Percentiles rank a stretch among this genome's conserved stretches.
Conservation (phyloP, 2,797 vertebrate genomes). For the Discoglossus pictus region DNA sequence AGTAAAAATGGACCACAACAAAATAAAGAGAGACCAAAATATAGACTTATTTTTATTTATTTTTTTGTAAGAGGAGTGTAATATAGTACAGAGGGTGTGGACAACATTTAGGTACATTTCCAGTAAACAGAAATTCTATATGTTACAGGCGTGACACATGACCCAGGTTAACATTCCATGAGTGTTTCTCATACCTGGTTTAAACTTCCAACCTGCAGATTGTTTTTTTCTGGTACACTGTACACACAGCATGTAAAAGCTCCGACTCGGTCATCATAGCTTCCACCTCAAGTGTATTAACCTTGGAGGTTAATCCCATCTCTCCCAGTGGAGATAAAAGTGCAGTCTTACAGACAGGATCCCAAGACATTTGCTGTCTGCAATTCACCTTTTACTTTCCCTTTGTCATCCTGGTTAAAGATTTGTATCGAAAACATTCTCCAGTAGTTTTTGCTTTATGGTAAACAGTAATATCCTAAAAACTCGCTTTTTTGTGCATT, state of each 20-base stretch:
- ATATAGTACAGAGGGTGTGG: slow-evolving; percentile 34
- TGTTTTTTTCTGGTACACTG: not conserved
- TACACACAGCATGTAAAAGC: slow-evolving; percentile 2
- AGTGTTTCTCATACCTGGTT: slow-evolving; percentile 1
- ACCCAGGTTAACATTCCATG: slow-evolving; percentile 7
- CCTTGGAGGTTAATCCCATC: not conserved
- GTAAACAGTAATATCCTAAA: not conserved
- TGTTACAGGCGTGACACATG: not conserved
- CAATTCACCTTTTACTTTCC: slow-evolving; percentile 1
- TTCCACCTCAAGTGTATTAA: not conserved
- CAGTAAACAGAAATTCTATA: slow-evolving; percentile 25
- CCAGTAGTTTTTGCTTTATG: not conserved
- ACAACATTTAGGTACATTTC: slow-evolving; percentile 30
- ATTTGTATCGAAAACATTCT: not conserved
- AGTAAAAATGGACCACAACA: too few relatives aligned
- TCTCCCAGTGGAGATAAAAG: slow-evolving; percentile 16
- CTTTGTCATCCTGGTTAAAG: slow-evolving; percentile 31
- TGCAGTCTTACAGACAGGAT: slow-evolving; percentile 2
- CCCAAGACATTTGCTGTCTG: not conserved
- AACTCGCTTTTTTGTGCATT: too few relatives aligned
- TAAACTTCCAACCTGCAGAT: not conserved
- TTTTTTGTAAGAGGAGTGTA: slow-evolving; percentile 20
- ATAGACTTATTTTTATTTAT: slow-evolving; percentile 11
- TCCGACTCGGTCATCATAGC: slow-evolving; percentile 41
- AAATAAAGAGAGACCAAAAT: not conserved